Conservation (phyloP, 2,113 vertebrate species). For the Tachuris rubrigastra region DNA sequence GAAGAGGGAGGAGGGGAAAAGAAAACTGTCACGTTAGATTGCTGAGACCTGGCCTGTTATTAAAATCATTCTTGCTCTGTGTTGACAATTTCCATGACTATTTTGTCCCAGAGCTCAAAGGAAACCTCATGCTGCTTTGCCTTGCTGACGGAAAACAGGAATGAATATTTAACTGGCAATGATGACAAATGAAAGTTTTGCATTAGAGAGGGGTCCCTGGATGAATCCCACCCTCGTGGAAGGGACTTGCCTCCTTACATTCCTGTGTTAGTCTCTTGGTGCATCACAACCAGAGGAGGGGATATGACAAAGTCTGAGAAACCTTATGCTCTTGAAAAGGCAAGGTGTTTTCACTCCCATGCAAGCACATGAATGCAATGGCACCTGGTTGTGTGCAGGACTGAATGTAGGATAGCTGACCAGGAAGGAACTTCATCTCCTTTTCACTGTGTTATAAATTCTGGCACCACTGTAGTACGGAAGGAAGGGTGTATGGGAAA, state of each 20-base stretch:
- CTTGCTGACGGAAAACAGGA: slow-evolving; percentile 39
- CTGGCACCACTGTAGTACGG: neutral
- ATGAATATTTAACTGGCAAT: slow-evolving; percentile 22
- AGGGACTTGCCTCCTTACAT: neutral
- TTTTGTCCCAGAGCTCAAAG: neutral
- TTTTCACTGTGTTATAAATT: neutral
- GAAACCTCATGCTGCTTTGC: slow-evolving; percentile 1
- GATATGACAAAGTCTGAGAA: neutral
- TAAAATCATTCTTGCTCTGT: neutral
- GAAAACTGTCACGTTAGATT: neutral
- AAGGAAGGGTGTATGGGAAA: neutral
- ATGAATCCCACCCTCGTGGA: neutral
- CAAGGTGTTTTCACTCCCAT: neutral
- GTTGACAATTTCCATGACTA: slow-evolving; percentile 47
- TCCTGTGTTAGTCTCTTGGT: neutral
- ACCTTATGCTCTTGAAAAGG: neutral
- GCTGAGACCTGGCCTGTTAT: neutral
- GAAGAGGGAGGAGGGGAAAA: neutral
- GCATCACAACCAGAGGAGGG: neutral
- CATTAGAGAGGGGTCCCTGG: neutral
- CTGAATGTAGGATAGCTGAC: neutral
- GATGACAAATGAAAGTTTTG: neutral
- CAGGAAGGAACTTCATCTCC: neutral
- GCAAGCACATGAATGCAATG: neutral
- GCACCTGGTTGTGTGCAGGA: neutral